These are phyloP conservation scores for mouse (Mus musculus) DNA, from an alignment of 2,113 vertebrate genomes.

Conservation along the genomic window DNA sequence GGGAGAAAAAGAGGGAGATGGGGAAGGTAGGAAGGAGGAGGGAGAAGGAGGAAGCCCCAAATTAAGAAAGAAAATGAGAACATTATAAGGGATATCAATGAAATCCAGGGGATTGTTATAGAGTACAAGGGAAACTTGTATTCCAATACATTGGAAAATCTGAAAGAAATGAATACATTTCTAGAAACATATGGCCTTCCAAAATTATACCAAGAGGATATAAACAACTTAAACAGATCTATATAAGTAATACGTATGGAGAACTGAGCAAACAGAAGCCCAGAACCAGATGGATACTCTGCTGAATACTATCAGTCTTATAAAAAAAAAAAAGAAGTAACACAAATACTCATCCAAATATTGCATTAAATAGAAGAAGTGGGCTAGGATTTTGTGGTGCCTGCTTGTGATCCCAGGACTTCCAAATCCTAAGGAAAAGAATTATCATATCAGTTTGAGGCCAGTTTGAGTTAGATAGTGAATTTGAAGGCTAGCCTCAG, in stretches of 20 bases:
- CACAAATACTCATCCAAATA: slow-evolving; percentile 1
- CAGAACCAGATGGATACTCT: not conserved
- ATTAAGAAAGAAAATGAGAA: not conserved
- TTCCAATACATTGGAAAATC: slow-evolving; percentile 24
- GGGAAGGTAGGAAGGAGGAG: not conserved
- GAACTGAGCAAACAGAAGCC: not conserved
- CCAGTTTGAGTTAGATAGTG: not conserved
- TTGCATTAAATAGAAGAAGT: not conserved
- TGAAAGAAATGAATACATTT: not conserved
- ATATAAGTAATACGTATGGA: not conserved
- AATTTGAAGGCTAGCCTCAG: not conserved
- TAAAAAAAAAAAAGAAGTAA: not conserved
- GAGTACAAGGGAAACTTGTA: not conserved
- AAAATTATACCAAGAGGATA: slow-evolving; percentile 13
- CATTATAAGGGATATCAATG: not conserved
- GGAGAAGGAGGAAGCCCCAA: not conserved
- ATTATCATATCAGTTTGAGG: not conserved
- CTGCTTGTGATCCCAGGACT: not conserved
- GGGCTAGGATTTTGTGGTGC: not conserved
- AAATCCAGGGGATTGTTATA: not conserved
- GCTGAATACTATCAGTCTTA: not conserved
- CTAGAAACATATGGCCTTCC: not conserved
- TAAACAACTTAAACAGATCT: slow-evolving; percentile 9
- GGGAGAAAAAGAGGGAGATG: not conserved
- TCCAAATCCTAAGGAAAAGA: not conserved